These are phyloP conservation scores for Dicyrtoma fusca DNA, from an alignment of 2,888 invertebrate genomes.

Conservation along the genomic window DNA sequence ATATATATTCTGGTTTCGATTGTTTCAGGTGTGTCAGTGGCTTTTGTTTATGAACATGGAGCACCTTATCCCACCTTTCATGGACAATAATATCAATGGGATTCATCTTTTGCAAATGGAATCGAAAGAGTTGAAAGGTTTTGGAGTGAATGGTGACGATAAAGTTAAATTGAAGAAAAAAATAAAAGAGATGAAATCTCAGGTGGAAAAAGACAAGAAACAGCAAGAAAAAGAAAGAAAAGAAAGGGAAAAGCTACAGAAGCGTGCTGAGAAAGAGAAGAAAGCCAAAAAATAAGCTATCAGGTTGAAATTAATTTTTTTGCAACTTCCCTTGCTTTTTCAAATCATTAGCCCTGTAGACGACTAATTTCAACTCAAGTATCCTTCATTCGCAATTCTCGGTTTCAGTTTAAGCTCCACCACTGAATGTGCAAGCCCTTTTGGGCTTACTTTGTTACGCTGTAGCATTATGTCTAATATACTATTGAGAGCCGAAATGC, in stretches of 20 bases:
- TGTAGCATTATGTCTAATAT: too few relatives aligned
- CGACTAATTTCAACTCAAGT: too few relatives aligned
- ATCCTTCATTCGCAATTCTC: too few relatives aligned
- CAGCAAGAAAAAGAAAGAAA: slow-evolving; percentile 47
- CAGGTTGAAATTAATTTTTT: background rate
- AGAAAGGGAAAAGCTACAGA: slow-evolving; percentile 42
- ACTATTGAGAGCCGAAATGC: too few relatives aligned
- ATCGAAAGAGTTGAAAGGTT: slow-evolving; percentile 86
- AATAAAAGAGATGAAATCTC: slow-evolving; percentile 78
- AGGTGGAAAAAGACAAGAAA: slow-evolving; percentile 71
- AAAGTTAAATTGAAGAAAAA: slow-evolving; percentile 82
- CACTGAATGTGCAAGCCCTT: too few relatives aligned
- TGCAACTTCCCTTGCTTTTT: too few relatives aligned
- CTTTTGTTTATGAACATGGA: slow-evolving; percentile 78
- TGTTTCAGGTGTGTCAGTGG: slow-evolving; percentile 86
- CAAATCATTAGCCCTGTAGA: too few relatives aligned
- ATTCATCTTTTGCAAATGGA: slow-evolving; percentile 82
- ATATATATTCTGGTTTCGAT: background rate
- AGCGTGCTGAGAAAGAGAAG: slow-evolving; percentile 62
- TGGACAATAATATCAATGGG: slow-evolving; percentile 87
- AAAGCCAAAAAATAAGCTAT: slow-evolving; percentile 28
- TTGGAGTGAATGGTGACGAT: slow-evolving; percentile 78
- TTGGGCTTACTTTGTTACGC: too few relatives aligned
- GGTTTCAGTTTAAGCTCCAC: too few relatives aligned
- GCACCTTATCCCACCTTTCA: slow-evolving; percentile 83